phyloP scores from a whole-genome alignment of 1,140 invertebrate species.

The Temnothorax curvispinosus region DNA sequence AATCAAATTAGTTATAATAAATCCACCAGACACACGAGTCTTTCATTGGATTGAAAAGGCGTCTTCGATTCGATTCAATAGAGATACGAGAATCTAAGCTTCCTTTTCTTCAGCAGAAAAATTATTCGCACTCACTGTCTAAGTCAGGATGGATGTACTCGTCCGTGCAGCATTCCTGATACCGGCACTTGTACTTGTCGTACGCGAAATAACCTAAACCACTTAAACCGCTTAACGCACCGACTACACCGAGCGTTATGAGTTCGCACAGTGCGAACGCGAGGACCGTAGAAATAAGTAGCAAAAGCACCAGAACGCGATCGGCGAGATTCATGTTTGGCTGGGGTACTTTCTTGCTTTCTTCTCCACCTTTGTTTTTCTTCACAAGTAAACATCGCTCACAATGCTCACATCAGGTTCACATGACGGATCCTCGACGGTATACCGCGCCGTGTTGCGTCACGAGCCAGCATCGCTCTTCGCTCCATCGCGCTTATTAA shows the following conservation, averaged over 20 bases:
- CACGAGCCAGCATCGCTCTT: not conserved
- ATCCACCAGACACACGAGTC: not conserved
- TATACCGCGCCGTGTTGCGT: not conserved
- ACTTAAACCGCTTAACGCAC: not conserved
- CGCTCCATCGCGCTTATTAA: not conserved
- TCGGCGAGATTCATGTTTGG: slow-evolving; percentile 54
- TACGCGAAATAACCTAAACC: not conserved
- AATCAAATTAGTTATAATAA: not conserved
- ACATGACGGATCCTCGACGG: not conserved
- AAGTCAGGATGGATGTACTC: slow-evolving; percentile 81
- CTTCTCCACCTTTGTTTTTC: not conserved
- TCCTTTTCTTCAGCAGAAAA: not conserved
- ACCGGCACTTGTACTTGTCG: slow-evolving; percentile 72
- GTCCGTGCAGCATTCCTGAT: slow-evolving; percentile 84
- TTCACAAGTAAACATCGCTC: not conserved
- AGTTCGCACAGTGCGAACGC: slow-evolving; percentile 22
- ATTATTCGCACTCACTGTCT: slow-evolving; percentile 42
- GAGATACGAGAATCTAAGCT: not conserved
- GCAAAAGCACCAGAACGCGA: not conserved
- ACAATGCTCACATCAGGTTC: not conserved
- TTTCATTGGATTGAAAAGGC: not conserved
- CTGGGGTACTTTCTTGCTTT: no score
- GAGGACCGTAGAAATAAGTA: slow-evolving; percentile 1
- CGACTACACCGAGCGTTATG: not conserved
- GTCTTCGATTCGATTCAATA: not conserved